Base-by-base conservation (phyloP, 2,797 vertebrate genomes). In the Myiotriccus ornatus region DNA sequence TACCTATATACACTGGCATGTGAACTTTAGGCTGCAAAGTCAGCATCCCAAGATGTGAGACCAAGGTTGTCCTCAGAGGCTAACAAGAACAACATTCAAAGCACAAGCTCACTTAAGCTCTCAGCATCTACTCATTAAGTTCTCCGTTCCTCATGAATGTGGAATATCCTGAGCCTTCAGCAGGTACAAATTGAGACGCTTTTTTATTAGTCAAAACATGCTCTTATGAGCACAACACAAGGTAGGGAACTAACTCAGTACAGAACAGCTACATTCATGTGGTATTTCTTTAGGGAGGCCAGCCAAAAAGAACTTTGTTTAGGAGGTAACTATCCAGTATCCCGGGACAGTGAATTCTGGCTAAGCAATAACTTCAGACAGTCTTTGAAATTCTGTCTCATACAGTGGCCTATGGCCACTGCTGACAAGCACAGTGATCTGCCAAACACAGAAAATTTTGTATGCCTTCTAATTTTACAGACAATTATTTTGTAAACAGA, bases 81-180 rank as follows among this genome's bases (percentile, higher is more conserved):
- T 50, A 96, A 89, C 47, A 93, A 64, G 57, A 89, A 68, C 55
- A 30, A 57, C 64, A 87, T 81, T 94, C 63, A 64, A 77, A 89
- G 81, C 80, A 94, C 28, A 39, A 30, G 81, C 63, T 81, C 87
- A 55, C 63, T 77, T 81, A 76, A 89, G 57, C 90, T 89, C 84
- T 84, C 84, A 92, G 91, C 70, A 92, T 82, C 88, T 55, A 77
- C 53, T 79, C 73, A 96, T 94, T 89, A 95, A 84, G 73, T 14
- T 44, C 79, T 80, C 43, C 4, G 7, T 23, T 71, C 35, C 50
- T 96, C 69, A 81, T 91, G 84, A 94, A 55, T 84, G 62, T 52
- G 44, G 53, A 94, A 79, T 30, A 23, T n/a, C 53, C 39, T 14
- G 19, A 92, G 62, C 62, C 64, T 84, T 63, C 77, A 68, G 37